Evolutionary conservation across 1,140 invertebrate species (phyloP).

Genomic region (Anastatus disparis): DNA sequence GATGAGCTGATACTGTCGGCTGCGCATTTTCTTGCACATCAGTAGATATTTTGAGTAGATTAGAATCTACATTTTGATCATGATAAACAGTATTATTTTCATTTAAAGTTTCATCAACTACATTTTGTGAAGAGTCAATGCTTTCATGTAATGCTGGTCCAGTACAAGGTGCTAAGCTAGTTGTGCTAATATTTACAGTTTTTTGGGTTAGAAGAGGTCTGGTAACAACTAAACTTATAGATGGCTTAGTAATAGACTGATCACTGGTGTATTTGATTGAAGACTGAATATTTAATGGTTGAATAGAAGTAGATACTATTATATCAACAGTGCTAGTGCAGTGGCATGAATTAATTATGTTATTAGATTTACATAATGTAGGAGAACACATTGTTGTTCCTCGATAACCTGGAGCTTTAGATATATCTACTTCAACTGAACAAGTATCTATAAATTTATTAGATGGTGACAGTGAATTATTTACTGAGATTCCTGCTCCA

Average conservation of each 20-base stretch:
- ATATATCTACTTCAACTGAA: slow-evolving; percentile 75
- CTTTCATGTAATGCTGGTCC: slow-evolving; percentile 57
- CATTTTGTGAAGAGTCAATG: slow-evolving; percentile 47
- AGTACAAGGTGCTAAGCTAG: slow-evolving; percentile 53
- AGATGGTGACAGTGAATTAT: slow-evolving; percentile 56
- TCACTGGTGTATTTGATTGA: slow-evolving; percentile 51
- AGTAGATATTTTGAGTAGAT: slow-evolving; percentile 64
- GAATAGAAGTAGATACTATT: slow-evolving; percentile 57
- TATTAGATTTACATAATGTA: slow-evolving; percentile 74
- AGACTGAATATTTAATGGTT: slow-evolving; percentile 56
- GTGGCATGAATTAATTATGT: slow-evolving; percentile 59
- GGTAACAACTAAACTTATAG: slow-evolving; percentile 57
- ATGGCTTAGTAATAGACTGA: slow-evolving; percentile 54
- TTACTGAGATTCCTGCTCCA: slow-evolving; percentile 69
- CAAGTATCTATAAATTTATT: slow-evolving; percentile 71
- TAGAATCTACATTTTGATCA: slow-evolving; percentile 59
- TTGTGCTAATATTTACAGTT: slow-evolving; percentile 50
- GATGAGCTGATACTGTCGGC: slow-evolving; percentile 57
- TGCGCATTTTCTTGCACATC: slow-evolving; percentile 54
- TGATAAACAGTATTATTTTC: slow-evolving; percentile 50
- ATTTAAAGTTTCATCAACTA: slow-evolving; percentile 49
- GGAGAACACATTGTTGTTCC: slow-evolving; percentile 78
- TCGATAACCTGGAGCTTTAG: slow-evolving; percentile 85
- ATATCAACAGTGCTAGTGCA: slow-evolving; percentile 45
- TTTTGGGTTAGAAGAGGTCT: slow-evolving; percentile 59